Evolutionary conservation across 2,113 vertebrate genomes (phyloP).

Genomic region (Ictalurus punctatus): DNA sequence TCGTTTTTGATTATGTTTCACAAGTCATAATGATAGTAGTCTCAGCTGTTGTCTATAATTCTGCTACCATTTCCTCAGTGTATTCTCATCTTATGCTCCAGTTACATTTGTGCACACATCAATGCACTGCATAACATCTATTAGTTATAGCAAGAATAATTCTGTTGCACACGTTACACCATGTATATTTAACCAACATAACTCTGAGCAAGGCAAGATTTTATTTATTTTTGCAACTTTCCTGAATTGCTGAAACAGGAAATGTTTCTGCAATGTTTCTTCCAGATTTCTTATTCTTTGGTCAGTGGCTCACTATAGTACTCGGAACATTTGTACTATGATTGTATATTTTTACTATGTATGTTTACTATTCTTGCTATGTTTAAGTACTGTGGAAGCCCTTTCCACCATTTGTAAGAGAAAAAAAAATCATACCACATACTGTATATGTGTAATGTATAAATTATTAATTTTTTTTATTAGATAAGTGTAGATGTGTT

Average conservation of each 20-base stretch:
- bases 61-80: background rate
- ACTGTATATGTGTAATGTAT: background rate
- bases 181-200: conserved; percentile 15
- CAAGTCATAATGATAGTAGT: background rate
- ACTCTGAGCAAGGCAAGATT: background rate
- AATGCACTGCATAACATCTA: background rate
- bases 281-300: conserved; percentile 11
- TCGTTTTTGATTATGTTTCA: background rate
- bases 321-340: background rate
- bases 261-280: conserved; percentile 29
- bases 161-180: conserved; percentile 2
- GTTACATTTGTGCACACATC: background rate
- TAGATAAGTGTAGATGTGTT: background rate
- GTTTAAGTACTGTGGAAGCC: background rate
- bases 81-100: background rate
- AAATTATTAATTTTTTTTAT: background rate
- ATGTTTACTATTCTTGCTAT: too few species aligned
- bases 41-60: background rate
- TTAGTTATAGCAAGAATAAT: background rate
- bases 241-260: conserved; percentile 43
- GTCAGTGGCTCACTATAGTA: background rate
- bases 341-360: too few species aligned
- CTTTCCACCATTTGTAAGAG: background rate
- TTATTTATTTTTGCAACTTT: conserved; percentile 13
- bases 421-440: background rate